Percentiles rank a stretch among this genome's conserved stretches.
Evolutionary conservation across 1,140 invertebrate species (phyloP).

Genomic region (Dermatophagoides farinae): DNA sequence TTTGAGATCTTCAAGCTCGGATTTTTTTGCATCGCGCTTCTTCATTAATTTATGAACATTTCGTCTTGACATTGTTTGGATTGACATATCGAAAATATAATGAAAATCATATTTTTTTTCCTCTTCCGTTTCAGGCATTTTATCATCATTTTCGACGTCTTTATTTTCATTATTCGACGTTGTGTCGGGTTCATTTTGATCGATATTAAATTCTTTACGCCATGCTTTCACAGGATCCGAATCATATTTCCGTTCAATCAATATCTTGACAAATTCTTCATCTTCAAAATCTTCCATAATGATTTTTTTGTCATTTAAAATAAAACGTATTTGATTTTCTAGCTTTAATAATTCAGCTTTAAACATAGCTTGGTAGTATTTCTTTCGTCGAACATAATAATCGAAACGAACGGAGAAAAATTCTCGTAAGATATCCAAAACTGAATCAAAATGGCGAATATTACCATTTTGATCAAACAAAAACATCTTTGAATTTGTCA

Average conservation of each 20-base stretch:
- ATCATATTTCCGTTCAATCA: constrained; percentile 64
- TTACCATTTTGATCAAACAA: constrained; percentile 74
- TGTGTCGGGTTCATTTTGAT: constrained; percentile 18
- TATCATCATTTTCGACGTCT: constrained; percentile 19
- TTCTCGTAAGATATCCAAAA: constrained; percentile 57
- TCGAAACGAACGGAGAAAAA: constrained; percentile 64
- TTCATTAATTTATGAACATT: constrained; percentile 53
- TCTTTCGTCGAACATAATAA: constrained; percentile 68
- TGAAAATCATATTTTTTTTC: constrained; percentile 38
- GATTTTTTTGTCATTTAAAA: constrained; percentile 69
- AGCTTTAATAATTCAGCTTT: constrained; percentile 74
- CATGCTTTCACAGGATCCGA: constrained; percentile 84
- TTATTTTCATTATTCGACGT: constrained; percentile 24
- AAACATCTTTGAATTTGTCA: constrained; percentile 66
- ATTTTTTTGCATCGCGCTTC: constrained; percentile 31
- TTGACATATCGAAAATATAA: constrained; percentile 74
- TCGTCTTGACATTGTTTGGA: constrained; percentile 82
- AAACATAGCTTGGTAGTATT: constrained; percentile 70
- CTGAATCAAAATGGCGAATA: constrained; percentile 53
- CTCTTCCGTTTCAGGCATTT: constrained; percentile 20
- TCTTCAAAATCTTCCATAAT: constrained; percentile 86
- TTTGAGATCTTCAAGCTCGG: constrained; percentile 27
- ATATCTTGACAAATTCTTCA: constrained; percentile 60
- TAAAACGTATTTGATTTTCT: constrained; percentile 82
- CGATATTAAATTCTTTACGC: constrained; percentile 42